Evolutionary conservation across 1,140 invertebrate species (phyloP), one percentile per base, ranked within the genome.

Genomic region (Acromyrmex heyeri): DNA sequence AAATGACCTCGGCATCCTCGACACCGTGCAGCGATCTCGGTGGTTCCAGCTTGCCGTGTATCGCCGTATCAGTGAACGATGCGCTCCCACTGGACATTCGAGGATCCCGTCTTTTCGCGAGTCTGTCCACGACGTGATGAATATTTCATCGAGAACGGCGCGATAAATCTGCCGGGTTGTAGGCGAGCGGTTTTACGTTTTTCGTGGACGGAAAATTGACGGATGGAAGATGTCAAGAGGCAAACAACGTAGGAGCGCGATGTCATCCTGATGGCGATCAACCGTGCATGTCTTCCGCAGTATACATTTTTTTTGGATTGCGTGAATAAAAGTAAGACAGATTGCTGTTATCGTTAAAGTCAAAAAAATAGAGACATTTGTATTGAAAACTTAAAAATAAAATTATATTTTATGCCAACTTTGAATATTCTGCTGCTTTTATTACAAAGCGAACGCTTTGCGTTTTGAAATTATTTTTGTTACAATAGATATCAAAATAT

Each of bases 231-330:
- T 57, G 77, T 81, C 77, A 48, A 21, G n/a, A 75, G 55, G 16
- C 69, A 73, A 83, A 83, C 79, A 83, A 75, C 69, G 79, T 83
- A 75, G 44, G 14, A 83, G 69, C 79, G 79, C 69, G 67, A 53
- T 59, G 57, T 73, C 44, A 24, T 48, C 65, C 6, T 48, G 65
- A 81, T 59, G 21, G 65, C 65, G 65, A 53, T 53, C 5, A 99
- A 99, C 61, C 7, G 1, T 87, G 75, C 3, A 7, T 83, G 62
- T 85, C 8, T 89, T 67, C 12, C 62, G 87, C 55, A 53, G 65
- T 38, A 69, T 86, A 44, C 30, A 57, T 30, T 82, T 61, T 38
- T 55, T 55, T 48, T 21, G 21, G 8, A 8, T 55, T 16, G 24
- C 16, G 24, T 24, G 69, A 61, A 50, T 61, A 75, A 50, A 73